These are phyloP conservation scores for Drosophila hydei DNA, from an alignment of 1,140 invertebrate species.

Conservation along the genomic window DNA sequence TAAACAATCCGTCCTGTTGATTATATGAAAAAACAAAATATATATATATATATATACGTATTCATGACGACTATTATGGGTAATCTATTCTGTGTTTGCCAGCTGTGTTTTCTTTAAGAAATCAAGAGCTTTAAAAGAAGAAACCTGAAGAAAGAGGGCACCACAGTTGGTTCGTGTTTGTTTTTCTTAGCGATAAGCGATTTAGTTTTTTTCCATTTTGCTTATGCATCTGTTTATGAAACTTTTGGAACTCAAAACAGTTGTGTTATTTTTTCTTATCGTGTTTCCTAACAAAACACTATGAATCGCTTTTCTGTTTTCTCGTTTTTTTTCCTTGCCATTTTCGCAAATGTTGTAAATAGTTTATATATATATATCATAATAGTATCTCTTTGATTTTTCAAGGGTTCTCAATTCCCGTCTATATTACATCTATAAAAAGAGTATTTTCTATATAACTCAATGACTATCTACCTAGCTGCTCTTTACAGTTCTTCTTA, in stretches of 20 bases:
- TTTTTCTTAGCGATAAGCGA: conserved; percentile 9
- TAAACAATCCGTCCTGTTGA: conserved; percentile 88
- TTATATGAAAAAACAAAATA: not conserved
- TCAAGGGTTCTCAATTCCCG: no score
- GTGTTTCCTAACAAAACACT: not conserved
- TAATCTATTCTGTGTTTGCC: not conserved
- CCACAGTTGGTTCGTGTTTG: not conserved
- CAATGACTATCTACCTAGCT: no score
- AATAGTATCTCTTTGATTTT: no score
- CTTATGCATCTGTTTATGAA: not conserved
- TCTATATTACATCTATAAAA: no score
- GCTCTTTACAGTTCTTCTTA: no score
- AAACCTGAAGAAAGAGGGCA: no score
- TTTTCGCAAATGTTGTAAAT: not conserved
- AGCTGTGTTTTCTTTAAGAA: not conserved
- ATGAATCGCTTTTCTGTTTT: not conserved
- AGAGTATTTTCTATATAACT: no score
- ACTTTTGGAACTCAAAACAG: not conserved
- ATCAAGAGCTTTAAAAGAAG: no score
- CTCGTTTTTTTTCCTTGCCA: not conserved
- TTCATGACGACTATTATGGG: not conserved
- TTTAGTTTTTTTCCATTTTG: not conserved
- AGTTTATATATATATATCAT: no score
- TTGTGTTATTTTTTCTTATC: not conserved
- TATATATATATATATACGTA: not conserved